phyloP scores from a whole-genome alignment of 2,888 invertebrate species.

The Cyaniris semiargus region DNA sequence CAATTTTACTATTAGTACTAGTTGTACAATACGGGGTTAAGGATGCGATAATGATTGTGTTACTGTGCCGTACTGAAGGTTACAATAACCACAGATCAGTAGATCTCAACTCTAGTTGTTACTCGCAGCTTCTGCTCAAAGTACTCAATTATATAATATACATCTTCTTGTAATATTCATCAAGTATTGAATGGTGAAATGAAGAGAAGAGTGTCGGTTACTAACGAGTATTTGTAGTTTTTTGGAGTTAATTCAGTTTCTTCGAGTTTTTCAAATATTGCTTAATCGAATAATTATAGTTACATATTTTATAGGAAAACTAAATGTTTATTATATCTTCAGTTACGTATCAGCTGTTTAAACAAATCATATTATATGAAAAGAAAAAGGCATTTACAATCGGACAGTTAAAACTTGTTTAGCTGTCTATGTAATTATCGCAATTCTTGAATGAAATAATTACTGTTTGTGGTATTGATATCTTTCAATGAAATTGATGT shows the following conservation, averaged over 20 bases:
- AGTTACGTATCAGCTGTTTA: no score
- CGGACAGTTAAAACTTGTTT: not conserved
- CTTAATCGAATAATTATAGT: no score
- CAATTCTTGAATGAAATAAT: not conserved
- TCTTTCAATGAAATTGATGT: not conserved
- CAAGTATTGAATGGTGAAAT: no score
- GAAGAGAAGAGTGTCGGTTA: no score
- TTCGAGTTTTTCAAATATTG: no score
- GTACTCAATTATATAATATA: no score
- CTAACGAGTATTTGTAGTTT: no score
- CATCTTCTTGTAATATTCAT: no score
- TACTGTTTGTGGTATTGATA: not conserved
- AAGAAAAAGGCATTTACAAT: not conserved
- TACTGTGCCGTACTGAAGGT: conserved; percentile 5
- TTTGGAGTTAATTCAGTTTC: no score
- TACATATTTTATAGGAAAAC: no score
- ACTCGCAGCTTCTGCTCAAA: not conserved
- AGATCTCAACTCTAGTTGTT: not conserved
- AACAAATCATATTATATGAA: no score
- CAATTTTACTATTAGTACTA: not conserved
- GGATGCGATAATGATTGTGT: not conserved
- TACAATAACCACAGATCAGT: not conserved
- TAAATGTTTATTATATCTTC: no score
- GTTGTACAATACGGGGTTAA: not conserved
- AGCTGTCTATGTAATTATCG: not conserved